Base-by-base conservation (phyloP, 2,888 invertebrate species). In the Hermodice carunculata region DNA sequence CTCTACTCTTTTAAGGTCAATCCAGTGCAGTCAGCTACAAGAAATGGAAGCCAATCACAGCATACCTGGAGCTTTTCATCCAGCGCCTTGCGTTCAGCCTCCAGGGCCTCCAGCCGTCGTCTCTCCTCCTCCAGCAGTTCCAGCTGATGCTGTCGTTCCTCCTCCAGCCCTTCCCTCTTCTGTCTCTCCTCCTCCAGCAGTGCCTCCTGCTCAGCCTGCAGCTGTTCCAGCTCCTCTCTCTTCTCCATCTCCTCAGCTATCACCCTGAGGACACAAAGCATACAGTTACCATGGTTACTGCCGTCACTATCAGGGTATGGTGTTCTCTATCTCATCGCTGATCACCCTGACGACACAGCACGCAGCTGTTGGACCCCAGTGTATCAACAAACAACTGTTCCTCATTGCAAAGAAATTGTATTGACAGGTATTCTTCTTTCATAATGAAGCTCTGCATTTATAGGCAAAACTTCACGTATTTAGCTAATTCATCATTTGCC, bases 231-330 rank as follows among this genome's bases (percentile, higher is more conserved):
- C 29, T 51, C 42, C 29, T 60, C 60, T 2, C 51, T 22, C 19
- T 60, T 60, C 51, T 60, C 51, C 31, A 60, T 52, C 60, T 60
- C 51, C 51, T 60, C 60, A 8, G 26, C 52, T 4, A 60, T 42
- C 22, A 66, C 52, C 44, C 66, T 66, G 26, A 14, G 28, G n/a
- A 3, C 43, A 22, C 43, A 43, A 3, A 43, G 8, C 19, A 43
- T 43, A 6, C 43, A 26, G 8, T 37, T 37, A 37, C 8, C 11
- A 14, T 37, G 37, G 11, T 37, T 14, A 37, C 17, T 37, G 37
- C 37, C 8, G 37, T 37, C 37, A 37, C 8, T 14, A 37, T 14
- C 17, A 37, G 17, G 8, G 17, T 37, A 37, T 5, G 22, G 19
- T 44, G 44, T 4, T 44, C 22, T 44, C 44, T 24, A 44, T 24